phyloP scores from a whole-genome alignment of 2,888 invertebrate species.

The Pycnomerus fuliginosus region DNA sequence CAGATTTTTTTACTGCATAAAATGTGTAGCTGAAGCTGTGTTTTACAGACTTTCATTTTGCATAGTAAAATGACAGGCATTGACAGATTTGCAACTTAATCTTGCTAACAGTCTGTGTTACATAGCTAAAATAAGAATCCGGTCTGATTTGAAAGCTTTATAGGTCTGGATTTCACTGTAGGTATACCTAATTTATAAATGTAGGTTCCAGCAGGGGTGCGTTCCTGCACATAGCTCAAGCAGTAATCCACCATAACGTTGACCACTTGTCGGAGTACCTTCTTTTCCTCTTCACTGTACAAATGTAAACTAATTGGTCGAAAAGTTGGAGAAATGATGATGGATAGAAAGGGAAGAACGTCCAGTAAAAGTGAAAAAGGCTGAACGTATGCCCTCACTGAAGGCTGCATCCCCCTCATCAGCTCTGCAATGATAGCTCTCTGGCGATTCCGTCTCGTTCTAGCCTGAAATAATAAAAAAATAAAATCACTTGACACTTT shows the following conservation, averaged over 20 bases:
- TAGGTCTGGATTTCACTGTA: too few relatives aligned
- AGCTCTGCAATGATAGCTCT: slow-evolving; percentile 61
- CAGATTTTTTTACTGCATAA: too few relatives aligned
- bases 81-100: too few relatives aligned
- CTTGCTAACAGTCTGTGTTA: too few relatives aligned
- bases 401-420: slow-evolving; percentile 63
- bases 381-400: slow-evolving; percentile 53
- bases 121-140: too few relatives aligned
- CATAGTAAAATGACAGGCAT: too few relatives aligned
- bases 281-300: slow-evolving; percentile 71
- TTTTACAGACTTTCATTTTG: too few relatives aligned
- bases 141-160: too few relatives aligned
- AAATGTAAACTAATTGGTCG: slow-evolving; percentile 72
- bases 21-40: too few relatives aligned
- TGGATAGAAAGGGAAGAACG: slow-evolving; percentile 68
- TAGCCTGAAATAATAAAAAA: slow-evolving; percentile 54
- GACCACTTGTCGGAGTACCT: slow-evolving; percentile 69
- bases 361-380: slow-evolving; percentile 63
- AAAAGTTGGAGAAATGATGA: slow-evolving; percentile 71
- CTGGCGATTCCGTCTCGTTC: slow-evolving; percentile 55
- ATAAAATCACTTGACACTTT: not conserved
- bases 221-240: slow-evolving; percentile 79
- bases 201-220: slow-evolving; percentile 75
- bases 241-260: slow-evolving; percentile 88
- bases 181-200: slow-evolving; percentile 57